Percentiles rank a stretch among this genome's conserved stretches.
phyloP scores from a whole-genome alignment of 2,888 invertebrate species.

The Lasioglossum morio region DNA sequence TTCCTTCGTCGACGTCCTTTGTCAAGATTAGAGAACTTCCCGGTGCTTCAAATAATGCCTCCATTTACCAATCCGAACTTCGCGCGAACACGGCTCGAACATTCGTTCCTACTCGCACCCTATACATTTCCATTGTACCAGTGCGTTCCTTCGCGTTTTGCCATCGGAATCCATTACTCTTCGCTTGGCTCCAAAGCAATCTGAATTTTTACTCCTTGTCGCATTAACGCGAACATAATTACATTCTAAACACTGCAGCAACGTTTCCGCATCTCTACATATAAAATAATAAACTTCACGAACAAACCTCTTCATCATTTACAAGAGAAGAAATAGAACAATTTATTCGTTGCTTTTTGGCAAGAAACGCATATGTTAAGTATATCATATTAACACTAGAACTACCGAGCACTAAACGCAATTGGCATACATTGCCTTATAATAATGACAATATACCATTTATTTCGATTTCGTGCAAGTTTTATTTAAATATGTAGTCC shows the following conservation, averaged over 20 bases:
- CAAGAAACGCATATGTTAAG: too few relatives aligned
- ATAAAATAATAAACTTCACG: not conserved
- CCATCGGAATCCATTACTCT: not conserved
- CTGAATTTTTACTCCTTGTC: not conserved
- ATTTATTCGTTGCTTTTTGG: too few relatives aligned
- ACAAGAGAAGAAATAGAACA: too few relatives aligned
- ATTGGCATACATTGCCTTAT: too few relatives aligned
- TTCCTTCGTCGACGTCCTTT: constrained; percentile 26
- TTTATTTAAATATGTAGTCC: too few relatives aligned
- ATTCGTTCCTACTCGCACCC: not conserved
- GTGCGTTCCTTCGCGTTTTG: not conserved
- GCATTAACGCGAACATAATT: not conserved
- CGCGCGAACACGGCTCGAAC: not conserved
- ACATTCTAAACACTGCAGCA: not conserved
- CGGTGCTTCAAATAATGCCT: constrained; percentile 44
- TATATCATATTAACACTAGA: too few relatives aligned
- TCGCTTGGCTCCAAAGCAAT: too few relatives aligned
- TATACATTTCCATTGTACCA: not conserved
- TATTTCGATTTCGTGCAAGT: too few relatives aligned
- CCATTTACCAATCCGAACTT: constrained; percentile 38
- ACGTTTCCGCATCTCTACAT: not conserved
- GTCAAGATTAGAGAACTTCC: constrained; percentile 63
- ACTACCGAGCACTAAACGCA: too few relatives aligned
- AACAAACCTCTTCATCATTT: too few relatives aligned
- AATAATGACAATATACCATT: too few relatives aligned